Evolutionary conservation across 2,888 invertebrate genomes (phyloP).

Genomic region (Leptarthrus brevirostris): DNA sequence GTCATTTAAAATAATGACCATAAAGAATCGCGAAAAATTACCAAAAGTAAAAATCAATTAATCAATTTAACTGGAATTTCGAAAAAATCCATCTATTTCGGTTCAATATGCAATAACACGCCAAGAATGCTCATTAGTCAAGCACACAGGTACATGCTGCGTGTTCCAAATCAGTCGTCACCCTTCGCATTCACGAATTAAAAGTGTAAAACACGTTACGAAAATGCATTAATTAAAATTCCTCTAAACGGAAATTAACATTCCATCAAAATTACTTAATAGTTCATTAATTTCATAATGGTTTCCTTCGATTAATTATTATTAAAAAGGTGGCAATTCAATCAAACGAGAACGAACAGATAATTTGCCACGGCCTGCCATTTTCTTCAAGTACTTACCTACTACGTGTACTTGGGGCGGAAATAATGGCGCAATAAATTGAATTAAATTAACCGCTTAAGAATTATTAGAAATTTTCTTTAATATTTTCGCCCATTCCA

Average conservation of each 20-base stretch:
- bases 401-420: too few relatives aligned
- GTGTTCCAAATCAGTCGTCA: not conserved
- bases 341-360: too few relatives aligned
- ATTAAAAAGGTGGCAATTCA: too few relatives aligned
- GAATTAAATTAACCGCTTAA: too few relatives aligned
- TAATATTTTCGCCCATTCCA: too few relatives aligned
- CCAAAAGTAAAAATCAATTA: not conserved
- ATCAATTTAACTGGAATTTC: not conserved
- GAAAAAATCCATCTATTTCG: not conserved
- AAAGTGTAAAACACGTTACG: slow-evolving; percentile 17
- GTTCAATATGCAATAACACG: not conserved
- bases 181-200: not conserved
- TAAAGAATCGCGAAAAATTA: not conserved
- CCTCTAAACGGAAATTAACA: slow-evolving; percentile 21
- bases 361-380: too few relatives aligned
- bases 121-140: not conserved
- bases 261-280: slow-evolving; percentile 20
- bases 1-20: not conserved
- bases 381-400: too few relatives aligned
- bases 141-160: not conserved
- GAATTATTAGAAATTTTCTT: too few relatives aligned
- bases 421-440: too few relatives aligned
- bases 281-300: slow-evolving; percentile 26
- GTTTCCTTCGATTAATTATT: slow-evolving; percentile 16
- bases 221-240: slow-evolving; percentile 28